Conservation (phyloP, 2,113 vertebrate species). For the Leiothrix lutea region DNA sequence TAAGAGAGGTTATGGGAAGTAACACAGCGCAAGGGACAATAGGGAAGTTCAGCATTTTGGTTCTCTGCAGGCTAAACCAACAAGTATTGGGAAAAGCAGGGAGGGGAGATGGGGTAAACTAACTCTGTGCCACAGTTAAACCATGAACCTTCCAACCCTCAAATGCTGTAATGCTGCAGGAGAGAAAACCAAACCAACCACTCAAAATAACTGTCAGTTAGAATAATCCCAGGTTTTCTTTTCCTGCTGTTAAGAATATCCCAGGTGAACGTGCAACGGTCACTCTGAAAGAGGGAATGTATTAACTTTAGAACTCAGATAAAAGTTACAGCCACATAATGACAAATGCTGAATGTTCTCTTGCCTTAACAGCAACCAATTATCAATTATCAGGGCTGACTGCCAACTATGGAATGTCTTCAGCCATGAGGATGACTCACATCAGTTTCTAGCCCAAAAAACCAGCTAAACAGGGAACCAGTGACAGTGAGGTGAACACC, state of each 20-base stretch:
- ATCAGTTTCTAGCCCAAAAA: neutral
- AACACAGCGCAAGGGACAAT: neutral
- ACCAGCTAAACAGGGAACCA: neutral
- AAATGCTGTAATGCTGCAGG: neutral
- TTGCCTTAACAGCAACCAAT: neutral
- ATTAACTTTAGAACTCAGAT: neutral
- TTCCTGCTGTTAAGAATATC: neutral
- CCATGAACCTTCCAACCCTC: neutral
- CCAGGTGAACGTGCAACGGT: neutral
- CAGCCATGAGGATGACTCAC: neutral
- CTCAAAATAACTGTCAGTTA: neutral
- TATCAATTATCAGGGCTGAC: neutral
- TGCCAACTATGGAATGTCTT: neutral
- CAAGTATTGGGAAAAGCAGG: neutral
- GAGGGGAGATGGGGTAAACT: neutral
- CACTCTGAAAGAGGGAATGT: neutral
- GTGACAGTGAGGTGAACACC: neutral
- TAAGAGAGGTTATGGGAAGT: neutral
- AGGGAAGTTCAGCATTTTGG: neutral
- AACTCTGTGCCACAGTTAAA: neutral
- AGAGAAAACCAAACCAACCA: neutral
- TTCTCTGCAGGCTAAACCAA: neutral
- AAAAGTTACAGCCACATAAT: neutral
- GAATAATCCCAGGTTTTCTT: neutral
- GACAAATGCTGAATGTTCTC: neutral